Evolutionary conservation across 2,113 vertebrate genomes (phyloP), one percentile per base, ranked within the genome.

Genomic region (Tenebrosternarchus preto): DNA sequence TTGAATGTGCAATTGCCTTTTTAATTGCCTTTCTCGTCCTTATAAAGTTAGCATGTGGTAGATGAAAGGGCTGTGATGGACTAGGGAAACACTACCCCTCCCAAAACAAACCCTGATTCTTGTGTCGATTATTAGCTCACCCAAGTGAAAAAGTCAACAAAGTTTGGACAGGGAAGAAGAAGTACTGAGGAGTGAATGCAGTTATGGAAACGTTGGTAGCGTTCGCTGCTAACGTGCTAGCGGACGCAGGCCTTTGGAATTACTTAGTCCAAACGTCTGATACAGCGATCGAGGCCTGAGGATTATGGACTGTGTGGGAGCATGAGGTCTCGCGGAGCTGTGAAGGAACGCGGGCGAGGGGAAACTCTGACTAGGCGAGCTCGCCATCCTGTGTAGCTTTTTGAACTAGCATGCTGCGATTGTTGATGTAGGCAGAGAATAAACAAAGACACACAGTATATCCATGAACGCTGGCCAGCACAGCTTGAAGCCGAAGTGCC

Each of bases 31-130:
- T 89, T 76, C 83, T 88, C 84, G 50, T 71, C 25, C 57, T 70
- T 87, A 71, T 80, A 83, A 85, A 86, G 84, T 84, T 88, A 92
- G 86, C 80, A 83, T 88, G 80, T 84, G 86, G 87, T 86, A 86
- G 87, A 79, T 89, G 88, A 90, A 92, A 91, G 82, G 60, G 86
- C 84, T 81, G 64, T 83, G 79, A 88, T 87, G 85, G 88, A 90
- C 79, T 60, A 36, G 64, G 76, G 85, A 83, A 80, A 64, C 77
- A 55, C 57, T 50, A 50, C 60, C 5, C 33, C 36, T 73, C 74
- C 72, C 50, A 77, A 76, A 76, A 74, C 46, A 66, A 81, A 69
- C 79, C 43, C 27, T 20, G 63, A 66, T 31, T 63, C 11, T 68
- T 19, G 20, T 68, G 31, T 22, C 20, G 9, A 39, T 68, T 68